These are phyloP conservation scores for Opisthocomus hoazin DNA, from an alignment of 2,113 vertebrate species.

Conservation along the genomic window DNA sequence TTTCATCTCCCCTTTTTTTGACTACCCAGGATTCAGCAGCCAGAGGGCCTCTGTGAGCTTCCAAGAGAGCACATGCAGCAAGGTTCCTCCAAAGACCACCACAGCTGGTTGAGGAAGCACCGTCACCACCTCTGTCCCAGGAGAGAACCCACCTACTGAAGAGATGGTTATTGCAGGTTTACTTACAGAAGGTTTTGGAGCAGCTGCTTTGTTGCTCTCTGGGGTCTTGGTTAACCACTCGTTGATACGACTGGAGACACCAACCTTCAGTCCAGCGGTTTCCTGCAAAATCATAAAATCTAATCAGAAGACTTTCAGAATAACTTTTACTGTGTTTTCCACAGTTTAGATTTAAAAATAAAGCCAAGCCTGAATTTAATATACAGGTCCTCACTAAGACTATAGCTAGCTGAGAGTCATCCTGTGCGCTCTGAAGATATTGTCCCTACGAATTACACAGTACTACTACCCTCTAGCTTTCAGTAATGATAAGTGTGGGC, in stretches of 20 bases:
- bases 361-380: not conserved
- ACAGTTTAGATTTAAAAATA: not conserved
- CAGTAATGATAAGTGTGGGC: not conserved
- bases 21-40: not conserved
- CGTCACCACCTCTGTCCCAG: not conserved
- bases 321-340: not conserved
- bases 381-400: not conserved
- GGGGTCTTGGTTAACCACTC: slow-evolving; percentile 98
- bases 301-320: not conserved
- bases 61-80: not conserved
- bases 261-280: slow-evolving; percentile 94
- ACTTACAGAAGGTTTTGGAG: slow-evolving; percentile 90
- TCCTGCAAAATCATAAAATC: slow-evolving; percentile 75
- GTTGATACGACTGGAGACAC: slow-evolving; percentile 95
- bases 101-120: not conserved
- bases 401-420: not conserved
- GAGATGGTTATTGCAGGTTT: not conserved
- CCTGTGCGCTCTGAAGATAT: not conserved
- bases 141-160: not conserved
- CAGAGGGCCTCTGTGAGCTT: not conserved
- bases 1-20: not conserved
- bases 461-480: not conserved
- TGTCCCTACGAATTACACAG: not conserved
- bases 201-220: slow-evolving; percentile 83
- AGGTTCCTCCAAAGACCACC: not conserved